Evolutionary conservation across 2,113 vertebrate genomes (phyloP).

Genomic region (Elgaria multicarinata): DNA sequence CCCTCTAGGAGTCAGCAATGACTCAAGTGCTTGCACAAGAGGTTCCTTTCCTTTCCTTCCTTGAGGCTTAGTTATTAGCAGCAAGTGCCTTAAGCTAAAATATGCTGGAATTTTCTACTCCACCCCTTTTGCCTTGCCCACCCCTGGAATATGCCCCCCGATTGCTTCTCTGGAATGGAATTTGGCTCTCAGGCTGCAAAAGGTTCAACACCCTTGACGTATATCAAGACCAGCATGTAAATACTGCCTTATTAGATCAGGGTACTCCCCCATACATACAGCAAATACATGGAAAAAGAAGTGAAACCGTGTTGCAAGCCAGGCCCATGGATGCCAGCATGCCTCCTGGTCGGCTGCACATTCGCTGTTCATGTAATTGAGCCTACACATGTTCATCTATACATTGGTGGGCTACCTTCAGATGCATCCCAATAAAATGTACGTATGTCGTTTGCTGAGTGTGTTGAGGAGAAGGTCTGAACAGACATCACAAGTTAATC

Average conservation of each 20-base stretch:
- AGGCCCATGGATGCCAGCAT: background rate
- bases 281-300: background rate
- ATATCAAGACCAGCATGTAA: background rate
- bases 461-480: background rate
- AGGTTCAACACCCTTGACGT: no score
- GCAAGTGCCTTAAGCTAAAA: no score
- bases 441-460: background rate
- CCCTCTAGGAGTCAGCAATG: no score
- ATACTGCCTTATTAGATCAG: background rate
- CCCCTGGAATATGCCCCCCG: no score
- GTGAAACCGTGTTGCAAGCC: background rate
- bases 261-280: background rate
- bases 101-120: no score
- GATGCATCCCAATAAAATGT: no score
- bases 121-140: no score
- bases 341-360: background rate
- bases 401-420: background rate
- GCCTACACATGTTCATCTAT: background rate
- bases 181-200: no score
- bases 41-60: no score
- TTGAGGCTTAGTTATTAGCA: no score
- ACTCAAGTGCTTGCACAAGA: no score
- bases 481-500: background rate
- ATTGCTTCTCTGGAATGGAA: no score
- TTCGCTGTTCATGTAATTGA: background rate